A percentile compares a stretch with the other conserved stretches of the same genome.
phyloP scores from a whole-genome alignment of 2,797 vertebrate species.

The Chromis chromis region DNA sequence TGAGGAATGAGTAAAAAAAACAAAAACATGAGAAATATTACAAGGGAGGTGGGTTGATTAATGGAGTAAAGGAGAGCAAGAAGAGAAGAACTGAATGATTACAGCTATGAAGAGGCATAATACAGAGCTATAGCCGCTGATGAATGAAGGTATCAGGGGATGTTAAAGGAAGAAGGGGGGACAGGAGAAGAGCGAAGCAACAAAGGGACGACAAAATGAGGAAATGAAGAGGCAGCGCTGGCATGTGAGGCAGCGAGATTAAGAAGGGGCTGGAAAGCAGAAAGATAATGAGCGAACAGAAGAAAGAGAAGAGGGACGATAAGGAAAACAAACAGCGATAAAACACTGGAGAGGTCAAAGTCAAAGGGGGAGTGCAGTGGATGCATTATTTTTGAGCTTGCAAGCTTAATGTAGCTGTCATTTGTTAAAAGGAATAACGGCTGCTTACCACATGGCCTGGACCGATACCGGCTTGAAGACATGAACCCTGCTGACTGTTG shows the following conservation, averaged over 20 bases:
- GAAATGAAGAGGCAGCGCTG: conserved; percentile 44
- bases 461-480: conserved; percentile 99
- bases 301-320: conserved; percentile 12
- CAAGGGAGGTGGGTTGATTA: neutral
- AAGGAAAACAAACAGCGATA: conserved; percentile 14
- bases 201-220: conserved; percentile 31
- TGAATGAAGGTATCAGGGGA: conserved; percentile 7
- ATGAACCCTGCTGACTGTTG: conserved; percentile 95
- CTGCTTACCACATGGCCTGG: conserved; percentile 97
- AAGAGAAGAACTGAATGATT: neutral
- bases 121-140: conserved; percentile 14
- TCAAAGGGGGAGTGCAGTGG: neutral
- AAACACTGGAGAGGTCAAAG: conserved; percentile 35
- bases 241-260: neutral
- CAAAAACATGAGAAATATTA: neutral
- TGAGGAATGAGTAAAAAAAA: neutral
- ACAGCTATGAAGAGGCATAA: neutral
- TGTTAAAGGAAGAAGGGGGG: conserved; percentile 5
- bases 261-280: conserved; percentile 6
- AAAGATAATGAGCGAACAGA: conserved; percentile 27
- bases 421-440: neutral
- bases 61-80: neutral
- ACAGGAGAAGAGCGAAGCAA: conserved; percentile 13
- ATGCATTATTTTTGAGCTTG: conserved; percentile 2
- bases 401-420: conserved; percentile 1